Evolutionary conservation across 2,888 invertebrate species (phyloP), one percentile per base, ranked within the genome.

Genomic region (Metopia argyrocephala): DNA sequence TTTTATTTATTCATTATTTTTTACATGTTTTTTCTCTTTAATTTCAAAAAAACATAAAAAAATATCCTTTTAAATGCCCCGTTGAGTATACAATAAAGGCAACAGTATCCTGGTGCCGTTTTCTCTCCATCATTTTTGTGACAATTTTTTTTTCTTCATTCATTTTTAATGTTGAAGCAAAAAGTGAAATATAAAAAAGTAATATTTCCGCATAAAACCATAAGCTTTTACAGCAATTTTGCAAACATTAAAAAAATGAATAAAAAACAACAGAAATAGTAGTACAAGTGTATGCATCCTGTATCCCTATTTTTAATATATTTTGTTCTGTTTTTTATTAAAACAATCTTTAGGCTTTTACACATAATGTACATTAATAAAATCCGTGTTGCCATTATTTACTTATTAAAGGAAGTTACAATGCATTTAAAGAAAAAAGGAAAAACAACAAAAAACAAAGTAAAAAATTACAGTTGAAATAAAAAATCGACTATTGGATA

Each of bases 21-120:
- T n/a, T n/a, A n/a, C n/a, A n/a, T n/a, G n/a, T n/a, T n/a, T n/a
- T n/a, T n/a, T n/a, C n/a, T n/a, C n/a, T n/a, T n/a, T n/a, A n/a
- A n/a, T n/a, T n/a, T n/a, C n/a, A n/a, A n/a, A n/a, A n/a, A n/a
- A n/a, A n/a, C n/a, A n/a, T n/a, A n/a, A n/a, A n/a, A n/a, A n/a
- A n/a, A n/a, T n/a, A n/a, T n/a, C n/a, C n/a, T 76, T 79, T 79
- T 79, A 79, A 79, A 79, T 76, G 71, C 71, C 76, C 71, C 76
- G 76, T 68, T 57, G 79, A 68, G 76, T 71, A 61, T 69, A 76
- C 71, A 66, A 79, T 75, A 71, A 79, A 71, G 56, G 79, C 61
- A 73, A 64, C 48, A 59, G 64, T 57, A 52, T 69, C 64, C 78
- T 69, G 74, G 68, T 73, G 21, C n/a, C n/a, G n/a, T n/a, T n/a